phyloP scores from a whole-genome alignment of 2,888 invertebrate genomes.

The Bellardia bayeri region DNA sequence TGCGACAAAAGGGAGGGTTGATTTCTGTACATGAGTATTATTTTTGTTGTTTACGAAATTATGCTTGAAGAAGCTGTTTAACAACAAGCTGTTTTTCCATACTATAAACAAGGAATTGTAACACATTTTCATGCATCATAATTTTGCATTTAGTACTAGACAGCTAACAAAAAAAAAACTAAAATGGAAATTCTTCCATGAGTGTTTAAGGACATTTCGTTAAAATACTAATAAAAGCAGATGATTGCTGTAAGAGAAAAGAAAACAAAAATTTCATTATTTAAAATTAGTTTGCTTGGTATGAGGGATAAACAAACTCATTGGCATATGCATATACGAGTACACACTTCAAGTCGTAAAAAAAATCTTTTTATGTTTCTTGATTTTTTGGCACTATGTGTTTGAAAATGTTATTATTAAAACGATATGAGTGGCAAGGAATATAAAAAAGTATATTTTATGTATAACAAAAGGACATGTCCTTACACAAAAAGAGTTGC shows the following conservation, averaged over 20 bases:
- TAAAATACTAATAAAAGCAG: constrained; percentile 5
- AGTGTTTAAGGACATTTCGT: constrained; percentile 29
- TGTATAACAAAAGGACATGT: constrained; percentile 33
- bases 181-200: not conserved
- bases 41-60: constrained; percentile 10
- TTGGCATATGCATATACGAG: not conserved
- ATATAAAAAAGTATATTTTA: constrained; percentile 33
- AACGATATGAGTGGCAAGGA: constrained; percentile 22
- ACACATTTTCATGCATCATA: constrained; percentile 69
- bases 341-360: constrained; percentile 52
- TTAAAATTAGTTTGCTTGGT: constrained; percentile 45
- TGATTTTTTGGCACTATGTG: constrained; percentile 37
- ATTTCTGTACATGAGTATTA: not conserved
- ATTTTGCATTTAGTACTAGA: constrained; percentile 65
- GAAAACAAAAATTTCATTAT: constrained; percentile 52
- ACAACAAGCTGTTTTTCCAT: constrained; percentile 67
- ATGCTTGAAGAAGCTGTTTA: constrained; percentile 69
- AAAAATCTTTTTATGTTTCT: constrained; percentile 41
- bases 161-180: constrained; percentile 14
- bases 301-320: constrained; percentile 38
- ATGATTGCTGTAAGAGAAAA: constrained; percentile 13
- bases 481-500: constrained; percentile 27
- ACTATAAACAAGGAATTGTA: constrained; percentile 53
- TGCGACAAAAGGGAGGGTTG: constrained; percentile 51
- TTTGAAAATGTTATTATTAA: constrained; percentile 41